Base-by-base conservation (phyloP, 2,797 vertebrate species). In the Alcedo atthis region DNA sequence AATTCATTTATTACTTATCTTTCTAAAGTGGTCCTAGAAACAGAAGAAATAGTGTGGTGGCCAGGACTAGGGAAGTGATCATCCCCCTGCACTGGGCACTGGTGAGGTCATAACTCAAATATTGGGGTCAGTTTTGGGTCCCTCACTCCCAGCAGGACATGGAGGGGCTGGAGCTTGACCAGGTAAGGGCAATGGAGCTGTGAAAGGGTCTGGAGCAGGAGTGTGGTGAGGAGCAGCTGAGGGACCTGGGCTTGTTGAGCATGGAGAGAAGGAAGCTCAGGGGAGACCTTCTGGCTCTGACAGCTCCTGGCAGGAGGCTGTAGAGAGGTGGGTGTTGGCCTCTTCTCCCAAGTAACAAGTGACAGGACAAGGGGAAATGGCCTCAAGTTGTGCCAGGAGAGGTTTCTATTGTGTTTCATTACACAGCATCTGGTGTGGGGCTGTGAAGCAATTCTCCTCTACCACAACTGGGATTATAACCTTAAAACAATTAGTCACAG, bases 51-150 rank as follows among this genome's bases (percentile, higher is more conserved):
- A 33, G 13, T 1, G 4, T 33, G 20, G 10, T 8, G 46, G 49
- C 17, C 22, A 63, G 24, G 46, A 66, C 1, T 0, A 59, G 22
- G 21, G 22, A 26, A 22, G 26, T 4, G 15, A 32, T 43, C 0
- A 0, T 40, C 0, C 8, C 20, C 28, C 21, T n/a, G 17, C n/a
- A 15, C 19, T 49, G 0, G 0, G 18, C 13, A 8, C 54, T 25
- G 26, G 15, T 33, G 19, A 45, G 43, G n/a, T 37, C 0, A 0
- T 16, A 53, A 3, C 3, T 66, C 0, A 0, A 77, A n/a, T 49
- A 1, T 10, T 30, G 2, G 9, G 7, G 7, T 53, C 37, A 15
- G 25, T 33, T 59, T 59, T 20, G 48, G 10, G 20, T 2, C 2
- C 5, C 33, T 54, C 43, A 8, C 14, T 7, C 11, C 37, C 28